A percentile compares a stretch with the other conserved stretches of the same genome.
phyloP scores from a whole-genome alignment of 2,113 vertebrate species.

The Nothobranchius kuhntae region DNA sequence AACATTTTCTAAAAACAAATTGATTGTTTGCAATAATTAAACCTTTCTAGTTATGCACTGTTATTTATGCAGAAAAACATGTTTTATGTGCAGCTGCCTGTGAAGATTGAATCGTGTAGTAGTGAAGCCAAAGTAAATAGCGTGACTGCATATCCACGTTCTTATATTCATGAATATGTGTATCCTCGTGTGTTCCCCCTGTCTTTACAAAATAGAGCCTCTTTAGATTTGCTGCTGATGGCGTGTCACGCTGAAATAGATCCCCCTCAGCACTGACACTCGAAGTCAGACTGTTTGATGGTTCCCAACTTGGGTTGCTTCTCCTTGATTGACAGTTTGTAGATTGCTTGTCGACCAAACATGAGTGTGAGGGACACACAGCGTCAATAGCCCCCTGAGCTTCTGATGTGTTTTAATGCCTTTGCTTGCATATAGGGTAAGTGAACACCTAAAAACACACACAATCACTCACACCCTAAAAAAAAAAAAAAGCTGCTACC shows the following conservation, averaged over 20 bases:
- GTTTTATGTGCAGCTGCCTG: too few species aligned
- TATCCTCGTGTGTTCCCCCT: constrained; percentile 46
- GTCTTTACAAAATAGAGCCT: constrained; percentile 63
- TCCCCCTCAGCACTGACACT: constrained; percentile 76
- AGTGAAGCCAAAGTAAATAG: constrained; percentile 21
- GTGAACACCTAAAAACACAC: constrained; percentile 36
- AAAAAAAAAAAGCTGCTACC: constrained; percentile 12
- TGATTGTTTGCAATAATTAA: not conserved
- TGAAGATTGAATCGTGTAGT: constrained; percentile 21
- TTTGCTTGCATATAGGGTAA: constrained; percentile 58
- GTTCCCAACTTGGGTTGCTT: constrained; percentile 75
- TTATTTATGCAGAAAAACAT: not conserved
- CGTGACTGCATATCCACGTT: constrained; percentile 21
- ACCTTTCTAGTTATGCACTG: too few species aligned
- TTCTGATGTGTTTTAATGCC: constrained; percentile 63
- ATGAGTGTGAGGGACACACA: constrained; percentile 64
- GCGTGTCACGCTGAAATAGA: constrained; percentile 75
- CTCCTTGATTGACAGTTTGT: constrained; percentile 74
- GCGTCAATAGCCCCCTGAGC: constrained; percentile 59
- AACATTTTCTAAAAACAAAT: too few species aligned
- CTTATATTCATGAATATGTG: constrained; percentile 69
- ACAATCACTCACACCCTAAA: constrained; percentile 2
- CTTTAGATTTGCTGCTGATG: constrained; percentile 73
- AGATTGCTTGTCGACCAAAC: constrained; percentile 80
- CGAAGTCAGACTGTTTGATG: constrained; percentile 72